phyloP scores from a whole-genome alignment of 1,140 invertebrate genomes.

The Trichonephila inaurata region DNA sequence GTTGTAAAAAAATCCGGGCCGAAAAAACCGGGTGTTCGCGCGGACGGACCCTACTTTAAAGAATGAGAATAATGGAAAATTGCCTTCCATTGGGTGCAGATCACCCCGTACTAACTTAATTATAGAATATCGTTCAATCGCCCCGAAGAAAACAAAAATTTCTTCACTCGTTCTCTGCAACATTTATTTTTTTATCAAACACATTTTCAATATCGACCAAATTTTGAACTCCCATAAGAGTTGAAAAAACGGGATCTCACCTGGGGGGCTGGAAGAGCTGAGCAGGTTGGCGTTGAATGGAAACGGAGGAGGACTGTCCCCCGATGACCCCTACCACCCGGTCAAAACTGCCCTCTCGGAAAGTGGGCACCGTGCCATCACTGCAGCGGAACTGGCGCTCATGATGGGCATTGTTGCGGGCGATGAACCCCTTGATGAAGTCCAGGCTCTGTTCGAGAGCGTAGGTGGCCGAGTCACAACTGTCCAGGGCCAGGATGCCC shows the following conservation, averaged over 20 bases:
- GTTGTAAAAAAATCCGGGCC: too few species aligned
- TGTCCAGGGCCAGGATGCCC: constrained; percentile 83
- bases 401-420: constrained; percentile 82
- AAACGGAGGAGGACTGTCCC: constrained; percentile 83
- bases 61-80: too few species aligned
- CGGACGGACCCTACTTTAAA: too few species aligned
- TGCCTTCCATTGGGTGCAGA: too few species aligned
- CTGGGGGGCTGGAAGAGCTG: constrained; percentile 83
- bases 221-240: too few species aligned
- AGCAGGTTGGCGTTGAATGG: constrained; percentile 84
- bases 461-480: constrained; percentile 82
- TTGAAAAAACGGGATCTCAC: constrained; percentile 44
- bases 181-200: too few species aligned
- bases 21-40: too few species aligned
- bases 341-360: constrained; percentile 81
- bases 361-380: constrained; percentile 82
- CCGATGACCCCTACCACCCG: constrained; percentile 83
- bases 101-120: too few species aligned
- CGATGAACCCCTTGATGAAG: constrained; percentile 84
- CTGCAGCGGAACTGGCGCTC: constrained; percentile 81
- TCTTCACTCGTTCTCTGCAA: too few species aligned
- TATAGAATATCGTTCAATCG: too few species aligned
- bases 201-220: too few species aligned
- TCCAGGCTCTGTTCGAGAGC: constrained; percentile 83
- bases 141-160: too few species aligned